phyloP scores from a whole-genome alignment of 2,888 invertebrate species.

The Galerucella nymphaeae region DNA sequence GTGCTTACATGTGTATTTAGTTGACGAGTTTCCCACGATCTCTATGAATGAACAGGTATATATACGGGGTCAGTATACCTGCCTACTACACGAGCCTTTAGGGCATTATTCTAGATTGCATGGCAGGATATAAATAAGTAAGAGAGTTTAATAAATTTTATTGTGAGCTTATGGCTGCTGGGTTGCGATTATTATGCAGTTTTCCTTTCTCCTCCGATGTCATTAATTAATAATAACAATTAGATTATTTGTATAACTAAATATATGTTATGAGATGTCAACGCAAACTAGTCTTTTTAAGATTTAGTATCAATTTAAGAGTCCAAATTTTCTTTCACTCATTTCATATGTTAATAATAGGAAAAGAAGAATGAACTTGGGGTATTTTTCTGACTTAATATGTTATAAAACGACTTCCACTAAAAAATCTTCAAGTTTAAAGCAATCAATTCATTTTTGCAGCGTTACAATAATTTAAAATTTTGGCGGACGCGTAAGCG shows the following conservation, averaged over 20 bases:
- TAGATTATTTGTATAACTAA: slow-evolving; percentile 8
- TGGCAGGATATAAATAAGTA: slow-evolving; percentile 50
- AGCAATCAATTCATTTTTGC: too few species aligned
- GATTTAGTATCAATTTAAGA: too few species aligned
- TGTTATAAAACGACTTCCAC: too few species aligned
- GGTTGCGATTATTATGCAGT: slow-evolving; percentile 23
- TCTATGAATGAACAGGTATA: slow-evolving; percentile 63
- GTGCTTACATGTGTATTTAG: slow-evolving; percentile 46
- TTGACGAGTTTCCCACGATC: slow-evolving; percentile 60
- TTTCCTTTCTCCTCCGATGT: slow-evolving; percentile 17
- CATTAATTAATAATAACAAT: neutral
- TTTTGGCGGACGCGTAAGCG: too few species aligned
- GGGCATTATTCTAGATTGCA: slow-evolving; percentile 54
- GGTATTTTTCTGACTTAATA: too few species aligned
- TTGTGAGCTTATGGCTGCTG: neutral
- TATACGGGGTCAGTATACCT: slow-evolving; percentile 63
- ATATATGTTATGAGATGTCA: too few species aligned
- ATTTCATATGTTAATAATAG: too few species aligned
- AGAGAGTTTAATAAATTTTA: slow-evolving; percentile 27
- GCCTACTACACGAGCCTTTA: slow-evolving; percentile 48
- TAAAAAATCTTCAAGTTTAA: too few species aligned
- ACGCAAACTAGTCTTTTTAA: too few species aligned
- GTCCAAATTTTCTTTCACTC: too few species aligned
- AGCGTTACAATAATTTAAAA: too few species aligned
- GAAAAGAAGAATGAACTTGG: too few species aligned